phyloP scores from a whole-genome alignment of 2,797 vertebrate genomes.

The Myotis findleyi region DNA sequence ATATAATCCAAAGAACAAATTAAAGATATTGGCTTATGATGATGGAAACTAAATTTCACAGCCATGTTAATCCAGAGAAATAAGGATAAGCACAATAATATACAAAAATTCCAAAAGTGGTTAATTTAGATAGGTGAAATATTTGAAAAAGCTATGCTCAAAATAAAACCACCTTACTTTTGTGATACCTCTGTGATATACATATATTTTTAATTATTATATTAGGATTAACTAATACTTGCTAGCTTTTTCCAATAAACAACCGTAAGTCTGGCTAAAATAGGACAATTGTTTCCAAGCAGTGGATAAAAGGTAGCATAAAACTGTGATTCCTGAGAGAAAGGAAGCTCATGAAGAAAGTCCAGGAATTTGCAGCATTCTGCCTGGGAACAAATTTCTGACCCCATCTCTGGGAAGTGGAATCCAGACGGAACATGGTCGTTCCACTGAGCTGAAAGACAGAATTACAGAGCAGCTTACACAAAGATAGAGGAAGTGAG shows the following conservation, averaged over 20 bases:
- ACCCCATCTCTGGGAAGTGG: background rate
- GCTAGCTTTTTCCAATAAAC: background rate
- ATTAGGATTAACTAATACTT: background rate
- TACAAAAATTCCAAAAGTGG: background rate
- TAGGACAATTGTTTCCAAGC: background rate
- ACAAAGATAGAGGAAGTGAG: background rate
- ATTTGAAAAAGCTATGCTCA: background rate
- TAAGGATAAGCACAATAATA: slow-evolving; percentile 9
- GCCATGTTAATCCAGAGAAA: background rate
- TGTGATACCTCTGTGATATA: background rate
- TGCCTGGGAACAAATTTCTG: background rate
- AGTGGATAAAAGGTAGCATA: background rate
- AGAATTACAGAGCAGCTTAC: background rate
- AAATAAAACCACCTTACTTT: background rate
- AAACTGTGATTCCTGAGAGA: background rate
- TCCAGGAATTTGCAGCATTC: background rate
- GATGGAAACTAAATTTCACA: slow-evolving; percentile 7
- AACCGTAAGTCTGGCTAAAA: background rate
- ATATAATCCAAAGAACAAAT: slow-evolving; percentile 42
- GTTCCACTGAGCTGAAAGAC: background rate
- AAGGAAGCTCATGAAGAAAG: background rate
- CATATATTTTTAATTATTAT: background rate
- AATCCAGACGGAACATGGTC: background rate
- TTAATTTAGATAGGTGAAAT: background rate
- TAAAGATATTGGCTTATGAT: background rate